Evolutionary conservation across 2,797 vertebrate genomes (phyloP), one percentile per base, ranked within the genome.

Genomic region (Betta splendens): DNA sequence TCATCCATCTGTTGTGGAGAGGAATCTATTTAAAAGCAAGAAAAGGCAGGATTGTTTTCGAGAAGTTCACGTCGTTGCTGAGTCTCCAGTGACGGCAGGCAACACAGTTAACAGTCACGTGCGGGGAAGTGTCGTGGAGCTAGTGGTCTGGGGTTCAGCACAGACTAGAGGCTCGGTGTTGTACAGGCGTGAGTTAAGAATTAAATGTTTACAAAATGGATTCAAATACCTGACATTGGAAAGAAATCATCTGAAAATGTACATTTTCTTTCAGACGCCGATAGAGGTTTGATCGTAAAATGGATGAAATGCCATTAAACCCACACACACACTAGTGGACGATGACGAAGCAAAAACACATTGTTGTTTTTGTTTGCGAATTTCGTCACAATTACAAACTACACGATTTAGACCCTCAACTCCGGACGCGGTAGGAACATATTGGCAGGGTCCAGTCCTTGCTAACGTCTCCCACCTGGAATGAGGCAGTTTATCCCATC

Each of bases 1-100:
- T 51, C 44, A 40, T 72, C 78, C 78, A 77, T 83, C 79, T 81
- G 79, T 66, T 73, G 71, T 71, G 64, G 70, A 65, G 67, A 71
- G 65, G 51, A 67, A 59, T 75, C 69, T 64, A 52, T 72, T 80
- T 48, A 25, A 75, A 73, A 60, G 47, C 53, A 58, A 67, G 16
- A 3, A 57, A 44, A 67, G 38, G 57, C 35, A 51, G 52, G 59
- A 56, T 10, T 59, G 44, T 59, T 61, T 64, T 54, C 58, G 55
- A 9, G 56, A 58, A 72, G 62, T 79, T 77, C 29, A 62, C 45
- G 32, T 72, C 15, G 77, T 68, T 60, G 45, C 59, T 46, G n/a
- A 26, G 53, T 36, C 63, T 64, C 48, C 26, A 20, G 49, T 44
- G 55, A 38, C 58, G 62, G 39, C 61, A 69, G 68, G 53, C 39